Evolutionary conservation across 1,140 invertebrate genomes (phyloP).

Genomic region (Pseudomyrmex dendroicus): DNA sequence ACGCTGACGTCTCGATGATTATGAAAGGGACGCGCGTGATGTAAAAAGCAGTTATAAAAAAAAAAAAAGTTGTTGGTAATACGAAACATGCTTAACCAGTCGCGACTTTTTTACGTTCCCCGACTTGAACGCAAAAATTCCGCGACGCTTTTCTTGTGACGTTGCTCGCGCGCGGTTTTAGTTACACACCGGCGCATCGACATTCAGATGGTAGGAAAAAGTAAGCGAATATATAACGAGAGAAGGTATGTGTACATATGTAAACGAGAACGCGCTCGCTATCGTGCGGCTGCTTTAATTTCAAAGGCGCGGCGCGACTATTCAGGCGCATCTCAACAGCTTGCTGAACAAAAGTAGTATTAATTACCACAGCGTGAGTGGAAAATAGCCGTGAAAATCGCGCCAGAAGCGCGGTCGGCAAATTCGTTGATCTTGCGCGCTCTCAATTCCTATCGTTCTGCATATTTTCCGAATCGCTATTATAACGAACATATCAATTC

Average conservation of each 20-base stretch:
- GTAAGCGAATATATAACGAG: slow-evolving; percentile 17
- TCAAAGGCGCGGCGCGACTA: slow-evolving; percentile 44
- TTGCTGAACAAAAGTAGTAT: slow-evolving; percentile 52
- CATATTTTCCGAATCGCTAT: slow-evolving; percentile 18
- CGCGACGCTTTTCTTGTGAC: not conserved
- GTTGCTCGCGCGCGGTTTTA: not conserved
- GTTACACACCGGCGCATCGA: not conserved
- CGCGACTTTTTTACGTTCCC: not conserved
- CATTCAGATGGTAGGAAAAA: slow-evolving; percentile 17
- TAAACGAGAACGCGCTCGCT: slow-evolving; percentile 41
- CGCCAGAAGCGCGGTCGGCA: not conserved
- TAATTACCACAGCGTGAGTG: slow-evolving; percentile 33
- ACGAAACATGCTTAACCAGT: not conserved
- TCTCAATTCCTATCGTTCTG: not conserved
- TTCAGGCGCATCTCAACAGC: slow-evolving; percentile 42
- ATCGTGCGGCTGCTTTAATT: slow-evolving; percentile 41
- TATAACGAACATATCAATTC: not conserved
- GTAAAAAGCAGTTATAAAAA: not conserved
- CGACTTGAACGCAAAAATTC: not conserved
- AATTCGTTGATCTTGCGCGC: slow-evolving; percentile 13
- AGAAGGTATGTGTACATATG: not conserved
- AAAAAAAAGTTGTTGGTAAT: not conserved
- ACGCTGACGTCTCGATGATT: not conserved
- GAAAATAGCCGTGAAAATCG: slow-evolving; percentile 46
- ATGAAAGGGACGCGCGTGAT: not conserved